Evolutionary conservation across 1,140 invertebrate genomes (phyloP).

Genomic region (Eueides isabella): DNA sequence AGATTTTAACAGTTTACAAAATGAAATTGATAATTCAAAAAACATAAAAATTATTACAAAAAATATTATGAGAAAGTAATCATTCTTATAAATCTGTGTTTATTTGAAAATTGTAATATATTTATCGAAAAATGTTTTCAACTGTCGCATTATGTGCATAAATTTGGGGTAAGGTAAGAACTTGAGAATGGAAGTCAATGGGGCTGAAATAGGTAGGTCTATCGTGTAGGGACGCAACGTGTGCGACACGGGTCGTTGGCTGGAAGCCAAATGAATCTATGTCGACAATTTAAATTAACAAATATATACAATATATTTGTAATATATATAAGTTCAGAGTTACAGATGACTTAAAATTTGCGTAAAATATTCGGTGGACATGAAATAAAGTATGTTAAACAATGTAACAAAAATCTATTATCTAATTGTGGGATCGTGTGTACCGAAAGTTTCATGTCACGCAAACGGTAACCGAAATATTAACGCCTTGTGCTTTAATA

Average conservation of each 20-base stretch:
- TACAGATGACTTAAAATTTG: background rate
- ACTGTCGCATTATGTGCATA: background rate
- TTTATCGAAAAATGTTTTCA: background rate
- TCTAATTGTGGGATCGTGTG: background rate
- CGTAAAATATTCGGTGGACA: background rate
- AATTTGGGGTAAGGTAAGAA: constrained; percentile 30
- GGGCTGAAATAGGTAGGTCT: constrained; percentile 27
- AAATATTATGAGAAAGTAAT: too few relatives aligned
- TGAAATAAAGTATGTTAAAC: background rate
- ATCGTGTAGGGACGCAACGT: constrained; percentile 14
- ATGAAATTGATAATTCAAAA: too few relatives aligned
- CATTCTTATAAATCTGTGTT: background rate
- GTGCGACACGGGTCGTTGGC: constrained; percentile 24
- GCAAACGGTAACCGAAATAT: constrained; percentile 19
- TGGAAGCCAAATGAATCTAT: constrained; percentile 17
- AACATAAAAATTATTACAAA: too few relatives aligned
- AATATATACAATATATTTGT: background rate
- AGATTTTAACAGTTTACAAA: background rate
- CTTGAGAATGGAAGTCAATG: constrained; percentile 38
- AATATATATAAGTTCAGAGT: background rate
- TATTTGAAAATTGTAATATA: too few relatives aligned
- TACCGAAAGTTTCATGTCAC: constrained; percentile 12
- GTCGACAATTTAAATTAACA: constrained; percentile 1
- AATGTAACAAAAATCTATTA: constrained; percentile 3
- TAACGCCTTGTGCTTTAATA: constrained; percentile 16